Percentiles rank a stretch among this genome's conserved stretches.
Conservation (phyloP, 2,113 vertebrate species). For the Centropus unirufus region DNA sequence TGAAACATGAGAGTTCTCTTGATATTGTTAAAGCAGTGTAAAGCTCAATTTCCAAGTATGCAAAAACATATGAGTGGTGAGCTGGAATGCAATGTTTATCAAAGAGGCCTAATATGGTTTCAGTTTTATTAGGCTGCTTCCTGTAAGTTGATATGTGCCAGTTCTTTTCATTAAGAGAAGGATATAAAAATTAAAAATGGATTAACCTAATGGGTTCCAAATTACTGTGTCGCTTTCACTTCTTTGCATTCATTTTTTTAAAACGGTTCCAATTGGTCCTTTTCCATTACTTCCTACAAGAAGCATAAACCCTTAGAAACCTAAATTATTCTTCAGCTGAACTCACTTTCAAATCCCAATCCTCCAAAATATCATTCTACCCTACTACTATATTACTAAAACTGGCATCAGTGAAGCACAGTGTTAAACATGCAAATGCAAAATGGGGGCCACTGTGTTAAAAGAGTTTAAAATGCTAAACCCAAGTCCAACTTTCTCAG, state of each 20-base stretch:
- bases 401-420: not conserved
- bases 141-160: constrained; percentile 55
- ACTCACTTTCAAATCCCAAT: not conserved
- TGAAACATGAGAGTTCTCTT: constrained; percentile 38
- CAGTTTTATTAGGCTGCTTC: constrained; percentile 62
- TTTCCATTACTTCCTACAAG: not conserved
- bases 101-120: constrained; percentile 68
- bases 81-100: constrained; percentile 69
- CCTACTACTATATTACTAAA: not conserved
- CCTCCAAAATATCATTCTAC: not conserved
- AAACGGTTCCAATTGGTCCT: not conserved
- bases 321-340: not conserved
- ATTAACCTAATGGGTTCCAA: constrained; percentile 65
- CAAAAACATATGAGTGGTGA: constrained; percentile 63
- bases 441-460: not conserved
- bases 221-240: constrained; percentile 19
- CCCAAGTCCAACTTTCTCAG: not conserved
- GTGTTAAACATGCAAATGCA: not conserved
- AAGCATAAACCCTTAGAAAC: not conserved
- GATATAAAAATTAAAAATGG: constrained; percentile 71
- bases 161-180: constrained; percentile 62
- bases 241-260: not conserved
- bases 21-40: constrained; percentile 22
- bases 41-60: constrained; percentile 58
- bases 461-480: not conserved